Evolutionary conservation across 2,797 vertebrate species (phyloP).

Genomic region (Eulemur mongoz): DNA sequence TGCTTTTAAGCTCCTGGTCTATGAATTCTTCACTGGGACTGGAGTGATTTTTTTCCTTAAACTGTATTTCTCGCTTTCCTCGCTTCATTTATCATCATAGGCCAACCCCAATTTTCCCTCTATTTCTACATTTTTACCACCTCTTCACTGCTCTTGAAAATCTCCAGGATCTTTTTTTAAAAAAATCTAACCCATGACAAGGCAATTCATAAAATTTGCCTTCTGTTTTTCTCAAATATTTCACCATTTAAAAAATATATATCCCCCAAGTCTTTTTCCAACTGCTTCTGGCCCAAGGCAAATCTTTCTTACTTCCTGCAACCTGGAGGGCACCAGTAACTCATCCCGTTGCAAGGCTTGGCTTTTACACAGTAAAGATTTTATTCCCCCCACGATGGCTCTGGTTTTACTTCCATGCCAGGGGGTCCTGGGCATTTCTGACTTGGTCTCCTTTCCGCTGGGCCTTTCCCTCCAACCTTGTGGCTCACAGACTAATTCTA

Average conservation of each 20-base stretch:
- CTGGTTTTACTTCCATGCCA: not conserved
- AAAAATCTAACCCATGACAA: not conserved
- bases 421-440: not conserved
- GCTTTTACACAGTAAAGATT: not conserved
- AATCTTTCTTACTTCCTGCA: not conserved
- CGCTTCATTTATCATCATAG: not conserved
- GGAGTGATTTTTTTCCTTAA: not conserved
- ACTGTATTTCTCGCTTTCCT: not conserved
- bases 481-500: not conserved
- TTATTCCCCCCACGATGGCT: not conserved
- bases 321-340: not conserved
- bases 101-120: not conserved
- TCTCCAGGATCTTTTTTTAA: not conserved
- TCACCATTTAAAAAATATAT: not conserved
- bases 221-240: not conserved
- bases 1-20: not conserved
- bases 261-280: not conserved
- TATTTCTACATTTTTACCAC: not conserved
- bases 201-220: not conserved
- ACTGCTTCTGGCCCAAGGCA: not conserved
- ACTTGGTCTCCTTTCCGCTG: not conserved
- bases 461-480: not conserved
- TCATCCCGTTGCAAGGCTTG: not conserved
- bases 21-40: not conserved
- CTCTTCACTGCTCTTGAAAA: conserved; percentile 22